These are phyloP conservation scores for Cataglyphis altisquamis DNA, from an alignment of 2,888 invertebrate genomes.

Conservation along the genomic window DNA sequence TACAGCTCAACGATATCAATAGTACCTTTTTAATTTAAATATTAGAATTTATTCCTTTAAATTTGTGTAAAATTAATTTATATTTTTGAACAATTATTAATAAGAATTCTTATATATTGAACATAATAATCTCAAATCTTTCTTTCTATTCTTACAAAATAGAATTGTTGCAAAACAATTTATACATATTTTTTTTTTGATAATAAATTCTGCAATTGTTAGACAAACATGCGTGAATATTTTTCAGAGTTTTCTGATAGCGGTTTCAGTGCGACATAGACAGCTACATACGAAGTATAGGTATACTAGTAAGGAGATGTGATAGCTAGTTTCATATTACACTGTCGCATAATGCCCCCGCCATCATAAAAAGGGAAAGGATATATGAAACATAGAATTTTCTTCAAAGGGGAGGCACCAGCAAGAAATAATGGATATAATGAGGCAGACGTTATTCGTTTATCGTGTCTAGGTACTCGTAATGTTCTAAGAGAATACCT, in stretches of 20 bases:
- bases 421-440: constrained; percentile 55
- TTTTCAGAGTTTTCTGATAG: constrained; percentile 24
- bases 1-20: background rate
- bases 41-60: background rate
- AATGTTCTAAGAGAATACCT: constrained; percentile 46
- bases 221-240: constrained; percentile 4
- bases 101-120: background rate
- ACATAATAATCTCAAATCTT: background rate
- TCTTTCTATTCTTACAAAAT: constrained; percentile 11
- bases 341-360: constrained; percentile 44
- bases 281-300: constrained; percentile 13
- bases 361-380: constrained; percentile 49
- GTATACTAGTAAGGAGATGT: constrained; percentile 13
- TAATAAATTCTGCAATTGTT: constrained; percentile 22
- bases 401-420: constrained; percentile 46
- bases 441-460: constrained; percentile 54
- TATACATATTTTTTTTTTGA: background rate
- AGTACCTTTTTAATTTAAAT: background rate
- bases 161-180: constrained; percentile 1
- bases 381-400: constrained; percentile 52
- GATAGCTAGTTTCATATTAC: constrained; percentile 53
- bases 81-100: background rate
- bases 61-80: background rate
- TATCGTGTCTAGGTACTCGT: constrained; percentile 43
- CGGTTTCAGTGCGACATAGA: constrained; percentile 29